Base-by-base conservation (phyloP, 2,113 vertebrate species). In the Peromyscus leucopus region DNA sequence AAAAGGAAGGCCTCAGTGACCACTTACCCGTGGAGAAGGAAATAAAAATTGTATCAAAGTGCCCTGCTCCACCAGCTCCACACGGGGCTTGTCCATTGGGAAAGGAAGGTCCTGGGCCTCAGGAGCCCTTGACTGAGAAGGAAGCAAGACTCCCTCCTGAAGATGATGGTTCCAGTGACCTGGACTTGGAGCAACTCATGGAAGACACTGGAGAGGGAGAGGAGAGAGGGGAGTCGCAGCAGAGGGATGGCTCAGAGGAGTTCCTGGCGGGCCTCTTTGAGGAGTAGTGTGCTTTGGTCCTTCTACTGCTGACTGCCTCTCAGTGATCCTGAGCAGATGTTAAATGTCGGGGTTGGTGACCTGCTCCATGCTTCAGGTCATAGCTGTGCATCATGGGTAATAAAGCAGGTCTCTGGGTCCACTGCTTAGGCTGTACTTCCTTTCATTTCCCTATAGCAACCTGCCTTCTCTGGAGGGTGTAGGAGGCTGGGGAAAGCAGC, bases 151-250 rank as follows among this genome's bases (percentile, higher is more conserved):
- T 75, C 11, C 22, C 2, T 4, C 17, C 57, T 78, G 78, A 95
- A 0, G 57, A 94, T 1, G 94, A 96, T 79, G 16, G 21, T 24
- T 91, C 96, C 67, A 95, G 89, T 94, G 96, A 97, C 91, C 48
- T 98, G 94, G 97, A 97, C 63, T 71, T 97, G 63, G 95, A 96
- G 5, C 91, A 96, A 17, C 91, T 97, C 82, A 69, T 96, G 95
- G 97, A 96, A 90, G 97, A 96, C 82, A 65, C 21, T 83, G 94
- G 88, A 72, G 86, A 96, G 33, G 7, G 22, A 7, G 96, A 95
- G 42, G 76, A 33, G 80, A n/a, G 57, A 69, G 90, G 59, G 46
- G 91, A 95, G 67, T 89, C 5, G 0, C 61, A 87, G 65, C 28
- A 42, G 55, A 48, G 63, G 75, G 95, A 86, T 0, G 42, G n/a